A percentile compares a stretch with the other conserved stretches of the same genome.
phyloP scores from a whole-genome alignment of 2,888 invertebrate genomes.

The Parochlus steinenii region DNA sequence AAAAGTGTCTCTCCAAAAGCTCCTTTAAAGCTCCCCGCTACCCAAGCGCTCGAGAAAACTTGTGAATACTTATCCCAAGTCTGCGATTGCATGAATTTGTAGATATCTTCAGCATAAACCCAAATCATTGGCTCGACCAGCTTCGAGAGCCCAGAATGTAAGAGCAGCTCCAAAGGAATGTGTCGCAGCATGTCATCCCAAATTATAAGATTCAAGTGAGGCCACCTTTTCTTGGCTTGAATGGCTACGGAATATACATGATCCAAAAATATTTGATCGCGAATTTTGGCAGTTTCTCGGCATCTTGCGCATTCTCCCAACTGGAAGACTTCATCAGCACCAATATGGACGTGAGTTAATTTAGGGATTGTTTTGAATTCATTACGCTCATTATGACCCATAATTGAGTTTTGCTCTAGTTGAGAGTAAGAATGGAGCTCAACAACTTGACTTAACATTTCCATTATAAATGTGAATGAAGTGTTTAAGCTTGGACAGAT shows the following conservation, averaged over 20 bases:
- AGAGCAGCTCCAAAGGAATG: conserved; percentile 39
- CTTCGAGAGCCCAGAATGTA: conserved; percentile 42
- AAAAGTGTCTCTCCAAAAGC: conserved; percentile 54
- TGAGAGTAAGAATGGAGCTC: conserved; percentile 22
- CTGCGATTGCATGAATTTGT: conserved; percentile 34
- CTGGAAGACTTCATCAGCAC: conserved; percentile 58
- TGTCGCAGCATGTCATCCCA: conserved; percentile 71
- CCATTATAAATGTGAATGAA: conserved; percentile 41
- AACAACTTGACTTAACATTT: conserved; percentile 52
- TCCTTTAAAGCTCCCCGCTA: conserved; percentile 59
- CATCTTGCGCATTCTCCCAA: conserved; percentile 50
- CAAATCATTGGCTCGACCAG: conserved; percentile 67
- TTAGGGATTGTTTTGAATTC: conserved; percentile 16
- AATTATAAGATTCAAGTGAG: conserved; percentile 43
- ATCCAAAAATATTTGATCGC: conserved; percentile 41
- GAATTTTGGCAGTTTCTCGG: conserved; percentile 29
- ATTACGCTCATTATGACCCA: conserved; percentile 16
- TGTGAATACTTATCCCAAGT: conserved; percentile 51
- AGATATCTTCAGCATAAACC: conserved; percentile 60
- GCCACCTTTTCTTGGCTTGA: conserved; percentile 40
- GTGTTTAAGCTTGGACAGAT: conserved; percentile 50
- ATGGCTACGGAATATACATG: conserved; percentile 43
- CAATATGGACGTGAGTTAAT: conserved; percentile 46
- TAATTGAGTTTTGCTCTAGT: conserved; percentile 13
- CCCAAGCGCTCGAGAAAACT: conserved; percentile 52